These are phyloP conservation scores for Phyto melanocephala DNA, from an alignment of 2,888 invertebrate species.

Conservation along the genomic window DNA sequence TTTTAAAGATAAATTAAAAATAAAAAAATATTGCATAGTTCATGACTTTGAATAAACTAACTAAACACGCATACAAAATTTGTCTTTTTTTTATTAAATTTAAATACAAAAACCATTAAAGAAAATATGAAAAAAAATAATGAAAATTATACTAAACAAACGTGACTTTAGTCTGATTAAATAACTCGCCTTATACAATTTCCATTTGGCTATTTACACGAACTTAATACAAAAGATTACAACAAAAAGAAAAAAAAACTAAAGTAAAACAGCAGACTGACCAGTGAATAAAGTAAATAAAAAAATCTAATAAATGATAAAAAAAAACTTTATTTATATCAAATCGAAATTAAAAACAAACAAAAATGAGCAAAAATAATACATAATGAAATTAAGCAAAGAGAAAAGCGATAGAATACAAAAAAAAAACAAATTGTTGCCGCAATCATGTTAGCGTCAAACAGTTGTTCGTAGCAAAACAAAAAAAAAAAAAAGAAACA, in stretches of 20 bases:
- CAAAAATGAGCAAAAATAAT: constrained; percentile 16
- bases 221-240: not conserved
- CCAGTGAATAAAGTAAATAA: constrained; percentile 25
- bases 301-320: constrained; percentile 2
- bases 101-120: not conserved
- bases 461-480: constrained; percentile 9
- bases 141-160: constrained; percentile 40
- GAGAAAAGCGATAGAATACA: not conserved
- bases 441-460: constrained; percentile 50
- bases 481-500: not conserved
- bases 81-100: not conserved
- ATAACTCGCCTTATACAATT: constrained; percentile 35
- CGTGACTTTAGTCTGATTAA: constrained; percentile 57
- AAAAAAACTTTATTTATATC: not conserved
- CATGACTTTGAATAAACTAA: not conserved
- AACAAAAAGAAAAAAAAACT: not conserved
- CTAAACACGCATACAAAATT: not conserved
- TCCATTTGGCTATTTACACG: constrained; percentile 22
- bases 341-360: constrained; percentile 53
- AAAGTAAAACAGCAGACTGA: constrained; percentile 25
- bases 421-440: constrained; percentile 26
- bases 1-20: not conserved
- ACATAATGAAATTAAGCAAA: not conserved
- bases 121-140: not conserved
- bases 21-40: constrained; percentile 1